Evolutionary conservation across 2,797 vertebrate species (phyloP).

Genomic region (Trematomus bernacchii): DNA sequence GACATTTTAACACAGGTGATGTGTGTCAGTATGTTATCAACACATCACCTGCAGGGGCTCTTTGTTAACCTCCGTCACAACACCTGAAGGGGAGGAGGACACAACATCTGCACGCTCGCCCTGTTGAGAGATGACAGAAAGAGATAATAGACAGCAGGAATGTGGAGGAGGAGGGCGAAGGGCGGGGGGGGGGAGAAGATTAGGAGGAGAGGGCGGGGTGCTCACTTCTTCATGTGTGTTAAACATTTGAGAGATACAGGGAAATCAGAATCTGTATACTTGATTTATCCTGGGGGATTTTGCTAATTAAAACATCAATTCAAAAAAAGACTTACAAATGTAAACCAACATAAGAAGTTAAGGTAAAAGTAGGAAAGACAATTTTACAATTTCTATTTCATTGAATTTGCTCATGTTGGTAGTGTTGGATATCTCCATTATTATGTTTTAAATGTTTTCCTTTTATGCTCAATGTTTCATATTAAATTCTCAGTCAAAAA

Average conservation of each 20-base stretch:
- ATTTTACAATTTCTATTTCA: too few relatives aligned
- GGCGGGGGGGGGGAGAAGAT: constrained; percentile 15
- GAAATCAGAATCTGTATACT: too few relatives aligned
- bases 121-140: constrained; percentile 4
- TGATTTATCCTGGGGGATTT: too few relatives aligned
- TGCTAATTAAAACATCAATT: too few relatives aligned
- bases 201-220: neutral
- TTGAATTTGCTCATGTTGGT: too few relatives aligned
- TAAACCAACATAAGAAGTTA: too few relatives aligned
- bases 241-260: neutral
- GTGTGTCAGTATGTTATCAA: constrained; percentile 19
- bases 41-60: constrained; percentile 19
- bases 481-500: too few relatives aligned
- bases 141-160: constrained; percentile 29
- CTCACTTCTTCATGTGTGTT: constrained; percentile 27
- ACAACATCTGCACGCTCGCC: neutral
- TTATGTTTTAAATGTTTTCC: too few relatives aligned
- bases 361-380: too few relatives aligned
- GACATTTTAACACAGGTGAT: neutral
- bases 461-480: too few relatives aligned
- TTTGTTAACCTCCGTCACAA: constrained; percentile 41
- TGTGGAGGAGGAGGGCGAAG: constrained; percentile 21
- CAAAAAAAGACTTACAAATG: too few relatives aligned
- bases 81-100: constrained; percentile 30
- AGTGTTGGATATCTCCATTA: too few relatives aligned